Base-by-base conservation (phyloP, 35 echinoderm and acorn worm genomes). In the Ophiothrix spiculata region DNA sequence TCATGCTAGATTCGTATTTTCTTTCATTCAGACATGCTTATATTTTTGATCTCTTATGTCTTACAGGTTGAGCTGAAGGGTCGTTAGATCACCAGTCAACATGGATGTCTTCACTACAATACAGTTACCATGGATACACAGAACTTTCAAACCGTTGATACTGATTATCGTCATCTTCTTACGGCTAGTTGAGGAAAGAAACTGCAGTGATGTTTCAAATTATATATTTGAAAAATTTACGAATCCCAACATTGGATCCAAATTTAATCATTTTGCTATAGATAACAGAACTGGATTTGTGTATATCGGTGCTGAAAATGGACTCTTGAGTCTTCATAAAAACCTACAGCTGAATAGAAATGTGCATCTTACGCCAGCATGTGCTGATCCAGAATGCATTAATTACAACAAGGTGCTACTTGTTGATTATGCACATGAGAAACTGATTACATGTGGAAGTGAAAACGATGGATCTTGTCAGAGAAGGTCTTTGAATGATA, bases 371-470 rank as follows among this genome's bases (percentile, higher is more conserved):
- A 39, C 39, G 49, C 31, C 0, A 64, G 81, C 36, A 4, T n/a
- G 35, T 13, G 39, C 23, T 35, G 15, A 75, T 36, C 37, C 1
- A 35, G 39, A 83, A 74, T 77, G 74, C 29, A 42, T 29, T 2
- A 90, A 90, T 31, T 31, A 90, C 19, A 90, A 90, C 56, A 84
- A 69, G 49, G 33, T 90, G 12, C 81, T 90, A 23, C 39, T 84
- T 39, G 64, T 90, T 46, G 88, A 82, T 77, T 80, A 69, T 8
- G 15, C 75, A 77, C n/a, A 69, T 49, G 41, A 84, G 38, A 83
- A 25, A n/a, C 74, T 90, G 34, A 84, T 90, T 38, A 90, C 88
- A 28, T 90, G 88, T 40, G 80, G 81, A 32, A 83, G 88, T 32
- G 39, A 75, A 11, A 80, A 78, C 74, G 80, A 83, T 37, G 88